Evolutionary conservation across 2,888 invertebrate genomes (phyloP), one percentile per base, ranked within the genome.

Genomic region (Rhagium mordax): DNA sequence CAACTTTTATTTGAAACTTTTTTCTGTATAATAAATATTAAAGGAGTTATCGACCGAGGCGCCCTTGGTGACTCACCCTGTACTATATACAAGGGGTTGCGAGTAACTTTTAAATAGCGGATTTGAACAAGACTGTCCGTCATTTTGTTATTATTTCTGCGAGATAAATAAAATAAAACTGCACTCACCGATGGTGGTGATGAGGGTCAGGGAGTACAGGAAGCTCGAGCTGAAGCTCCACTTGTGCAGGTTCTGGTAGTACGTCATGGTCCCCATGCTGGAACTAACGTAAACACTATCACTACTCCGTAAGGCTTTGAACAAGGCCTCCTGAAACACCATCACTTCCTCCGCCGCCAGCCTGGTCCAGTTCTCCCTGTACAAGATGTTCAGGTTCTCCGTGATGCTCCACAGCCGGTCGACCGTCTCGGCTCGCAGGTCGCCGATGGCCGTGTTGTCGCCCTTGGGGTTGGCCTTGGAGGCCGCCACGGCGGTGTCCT

Each of bases 211-310:
- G 24, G 97, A 97, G 87, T 98, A 98, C 62, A 98, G 91, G 86
- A 98, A 95, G 81, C 97, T 96, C 79, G 96, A 95, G 78, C 96
- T 94, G 87, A 97, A 96, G 59, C 96, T 96, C 97, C 97, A 98
- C 81, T 93, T 91, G 85, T 94, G 93, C 81, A 92, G 69, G 55
- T 82, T 82, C 61, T 86, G 86, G 60, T 83, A 79, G 74, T 85
- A 85, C 57, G 83, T 82, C 71, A 85, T 83, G n/a, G 88, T 80
- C 3, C 84, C 84, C 16, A 76, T 83, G 87, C 90, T 86, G 85
- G 90, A 89, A 4, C 89, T 89, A 16, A 74, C 73, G 51, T 76
- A 77, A 48, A 75, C 67, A 77, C 81, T 53, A 74, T 84, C 61
- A 78, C 83, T 70, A 81, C 84, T 71, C 67, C 74, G 74, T 67